A percentile compares a stretch with the other conserved stretches of the same genome.
phyloP scores from a whole-genome alignment of 2,113 vertebrate species.

The Myrmophylax atrothorax region DNA sequence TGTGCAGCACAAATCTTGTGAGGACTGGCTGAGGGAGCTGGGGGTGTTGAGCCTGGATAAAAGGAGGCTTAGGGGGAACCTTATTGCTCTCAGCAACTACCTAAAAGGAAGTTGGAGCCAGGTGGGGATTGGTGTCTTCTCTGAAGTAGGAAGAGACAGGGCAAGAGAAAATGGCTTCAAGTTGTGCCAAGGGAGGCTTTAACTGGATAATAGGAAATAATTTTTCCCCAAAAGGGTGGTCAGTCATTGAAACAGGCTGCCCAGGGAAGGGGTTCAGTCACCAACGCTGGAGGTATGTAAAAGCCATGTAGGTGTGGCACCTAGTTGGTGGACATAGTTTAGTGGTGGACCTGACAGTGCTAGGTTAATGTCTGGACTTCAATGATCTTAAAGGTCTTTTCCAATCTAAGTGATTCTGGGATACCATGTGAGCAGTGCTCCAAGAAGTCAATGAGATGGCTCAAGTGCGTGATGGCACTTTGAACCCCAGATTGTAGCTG shows the following conservation, averaged over 20 bases:
- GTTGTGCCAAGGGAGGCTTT: neutral
- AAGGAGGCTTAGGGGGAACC: neutral
- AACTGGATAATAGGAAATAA: neutral
- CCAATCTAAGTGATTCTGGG: neutral
- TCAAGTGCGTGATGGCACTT: fast-evolving
- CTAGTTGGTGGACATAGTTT: neutral
- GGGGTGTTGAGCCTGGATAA: neutral
- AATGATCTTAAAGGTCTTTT: neutral
- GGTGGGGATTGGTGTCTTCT: neutral
- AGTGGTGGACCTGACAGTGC: neutral
- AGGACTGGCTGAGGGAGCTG: neutral
- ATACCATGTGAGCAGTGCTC: neutral
- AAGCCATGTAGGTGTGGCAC: neutral
- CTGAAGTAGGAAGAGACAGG: neutral
- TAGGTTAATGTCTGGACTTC: neutral
- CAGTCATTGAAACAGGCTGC: neutral
- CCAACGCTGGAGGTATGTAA: too few species aligned
- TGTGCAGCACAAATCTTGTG: neutral
- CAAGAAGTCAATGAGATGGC: neutral
- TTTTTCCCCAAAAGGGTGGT: neutral
- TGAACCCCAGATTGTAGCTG: neutral
- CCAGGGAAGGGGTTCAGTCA: neutral
- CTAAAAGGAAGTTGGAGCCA: neutral
- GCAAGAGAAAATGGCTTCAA: neutral
- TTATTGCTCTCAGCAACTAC: neutral